Conservation (phyloP, 2,113 vertebrate species). For the Stegostoma tigrinum region DNA sequence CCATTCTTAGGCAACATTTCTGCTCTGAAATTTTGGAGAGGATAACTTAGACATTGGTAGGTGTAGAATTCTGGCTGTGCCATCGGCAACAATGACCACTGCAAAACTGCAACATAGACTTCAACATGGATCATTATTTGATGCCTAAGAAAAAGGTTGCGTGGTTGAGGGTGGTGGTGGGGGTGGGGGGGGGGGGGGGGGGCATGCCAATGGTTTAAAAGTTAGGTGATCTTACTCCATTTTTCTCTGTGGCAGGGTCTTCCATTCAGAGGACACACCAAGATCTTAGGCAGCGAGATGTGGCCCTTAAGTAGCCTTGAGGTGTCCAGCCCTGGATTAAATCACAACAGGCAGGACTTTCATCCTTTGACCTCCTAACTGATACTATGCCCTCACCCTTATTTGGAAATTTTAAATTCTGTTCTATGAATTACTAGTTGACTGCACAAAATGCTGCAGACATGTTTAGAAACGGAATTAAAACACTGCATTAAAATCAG, state of each 20-base stretch:
- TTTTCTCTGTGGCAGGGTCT: too few relatives aligned
- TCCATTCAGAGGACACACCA: too few relatives aligned
- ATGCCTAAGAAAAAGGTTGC: not conserved
- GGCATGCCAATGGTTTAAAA: too few relatives aligned
- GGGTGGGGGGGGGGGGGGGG: too few relatives aligned
- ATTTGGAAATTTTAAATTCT: not conserved
- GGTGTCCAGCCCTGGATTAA: not conserved
- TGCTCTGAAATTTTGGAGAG: too few relatives aligned
- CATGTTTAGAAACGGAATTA: not conserved
- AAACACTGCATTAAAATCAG: not conserved
- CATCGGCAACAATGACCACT: not conserved
- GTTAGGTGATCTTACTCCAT: too few relatives aligned
- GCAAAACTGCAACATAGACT: not conserved
- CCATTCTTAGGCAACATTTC: not conserved
- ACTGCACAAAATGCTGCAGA: not conserved
- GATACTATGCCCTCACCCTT: not conserved
- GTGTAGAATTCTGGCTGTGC: not conserved
- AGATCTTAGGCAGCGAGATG: too few relatives aligned
- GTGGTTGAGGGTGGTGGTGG: too few relatives aligned
- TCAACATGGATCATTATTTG: not conserved
- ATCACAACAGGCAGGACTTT: not conserved
- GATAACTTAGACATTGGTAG: not conserved
- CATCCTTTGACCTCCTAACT: not conserved
- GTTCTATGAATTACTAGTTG: not conserved
- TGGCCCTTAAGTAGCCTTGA: not conserved